Evolutionary conservation across 2,113 vertebrate species (phyloP), one percentile per base, ranked within the genome.

Genomic region (Ariopsis seemanni): DNA sequence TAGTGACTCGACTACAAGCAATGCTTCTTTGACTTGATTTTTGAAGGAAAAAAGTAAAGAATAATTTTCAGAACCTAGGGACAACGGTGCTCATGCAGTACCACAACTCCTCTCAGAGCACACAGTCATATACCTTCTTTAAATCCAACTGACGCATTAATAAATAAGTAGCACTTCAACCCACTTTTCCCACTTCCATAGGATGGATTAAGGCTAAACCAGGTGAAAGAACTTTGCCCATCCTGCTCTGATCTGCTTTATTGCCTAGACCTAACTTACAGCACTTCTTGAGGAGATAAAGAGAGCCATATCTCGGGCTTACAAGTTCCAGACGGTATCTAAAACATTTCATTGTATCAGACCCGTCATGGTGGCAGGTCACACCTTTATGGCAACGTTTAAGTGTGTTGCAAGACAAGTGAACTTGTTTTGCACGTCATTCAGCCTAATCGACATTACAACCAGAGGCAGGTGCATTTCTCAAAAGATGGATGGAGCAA

Each of bases 381-480:
- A 22, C 20, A 57, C 62, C 62, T 25, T 25, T 42, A 25, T n/a
- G 15, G 7, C 1, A 77, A n/a, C n/a, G 53, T 48, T 55, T n/a
- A 50, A 8, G 53, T 75, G 72, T 87, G 5, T 65, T 53, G 55
- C 57, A 83, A 63, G 7, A 22, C 20, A 10, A 50, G 8, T 18
- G 25, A 83, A 86, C 84, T 86, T 86, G 88, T 81, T 89, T 67
- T 34, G 53, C 71, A 58, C 42, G 88, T 77, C 30, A 67, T 25
- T n/a, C 72, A 65, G 22, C 34, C 77, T 34, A 12, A 62, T 30
- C 10, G 53, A 77, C 15, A 82, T 53, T 60, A 30, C 55, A 74
- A 22, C 7, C 18, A 50, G 42, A 75, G 12, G 50, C 52, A 81
- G 34, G 12, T 55, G 30, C 34, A 81, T 71, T 55, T 69, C 60